Evolutionary conservation across 1,140 invertebrate species (phyloP), one percentile per base, ranked within the genome.

Genomic region (Monochamus saltuarius): DNA sequence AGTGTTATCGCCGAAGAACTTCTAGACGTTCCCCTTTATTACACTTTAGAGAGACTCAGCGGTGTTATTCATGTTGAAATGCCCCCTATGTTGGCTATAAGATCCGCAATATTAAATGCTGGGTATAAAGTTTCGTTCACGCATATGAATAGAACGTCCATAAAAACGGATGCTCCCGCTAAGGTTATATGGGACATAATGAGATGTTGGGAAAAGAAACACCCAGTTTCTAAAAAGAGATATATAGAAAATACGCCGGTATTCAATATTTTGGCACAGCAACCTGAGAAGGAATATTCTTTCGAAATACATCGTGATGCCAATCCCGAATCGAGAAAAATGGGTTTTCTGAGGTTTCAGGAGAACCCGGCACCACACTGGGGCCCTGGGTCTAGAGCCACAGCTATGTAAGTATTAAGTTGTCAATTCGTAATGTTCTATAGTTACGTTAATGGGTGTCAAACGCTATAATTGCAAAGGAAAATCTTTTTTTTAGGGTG

Each of bases 121-220:
- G 96, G 96, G 1, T 98, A 94, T 78, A 79, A 84, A 67, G 95
- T 98, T 3, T 98, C 96, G 0, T 86, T 87, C 62, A 97, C 96
- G 0, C 98, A 99, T 79, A 89, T 91, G 50, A 84, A 84, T 49
- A 90, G 88, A 69, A 85, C 87, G 61, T 95, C 94, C 0, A 80
- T 99, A 2, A 99, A 99, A 81, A 99, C 97, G 0, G 81, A 95
- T 78, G 97, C 97, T 0, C 94, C 98, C 0, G 77, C 85, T 37
- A 74, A 81, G 4, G 81, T 46, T 13, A 76, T 99, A 11, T 99
- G 97, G 97, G 95, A 97, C 77, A 87, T 98, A n/a, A 82, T 98
- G 53, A 80, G 90, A 64, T 81, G 82, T 22, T 97, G 94, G 93
- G 86, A 87, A 65, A 86, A 87, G 60, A 71, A 75, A 10, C 80